Conservation (phyloP, 1,140 invertebrate genomes). For the Lepidurus packardi region DNA sequence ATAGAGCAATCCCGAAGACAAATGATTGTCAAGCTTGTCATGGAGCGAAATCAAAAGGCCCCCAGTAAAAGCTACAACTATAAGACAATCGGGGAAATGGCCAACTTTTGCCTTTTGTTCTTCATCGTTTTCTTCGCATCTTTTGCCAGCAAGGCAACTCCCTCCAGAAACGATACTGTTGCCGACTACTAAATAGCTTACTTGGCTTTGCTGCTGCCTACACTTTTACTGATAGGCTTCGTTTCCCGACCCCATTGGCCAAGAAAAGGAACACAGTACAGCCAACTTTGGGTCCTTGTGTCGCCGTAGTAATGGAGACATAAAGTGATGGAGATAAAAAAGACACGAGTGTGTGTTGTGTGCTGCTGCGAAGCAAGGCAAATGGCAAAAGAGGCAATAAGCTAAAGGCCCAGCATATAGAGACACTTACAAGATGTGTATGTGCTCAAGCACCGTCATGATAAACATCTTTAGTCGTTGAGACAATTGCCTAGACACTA, state of each 20-base stretch:
- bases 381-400: slow-evolving; percentile 15
- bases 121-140: background rate
- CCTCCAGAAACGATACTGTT: background rate
- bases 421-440: slow-evolving; percentile 16
- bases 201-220: slow-evolving; percentile 18
- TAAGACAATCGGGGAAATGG: slow-evolving; percentile 21
- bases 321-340: slow-evolving; percentile 20
- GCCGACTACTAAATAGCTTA: slow-evolving; percentile 21
- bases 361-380: slow-evolving; percentile 7
- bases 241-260: background rate
- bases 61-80: slow-evolving; percentile 3
- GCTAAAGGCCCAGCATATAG: slow-evolving; percentile 21
- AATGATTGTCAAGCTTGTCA: slow-evolving; percentile 10
- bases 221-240: slow-evolving; percentile 17
- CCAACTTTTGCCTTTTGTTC: background rate
- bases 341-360: slow-evolving; percentile 2
- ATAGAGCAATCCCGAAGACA: slow-evolving; percentile 14
- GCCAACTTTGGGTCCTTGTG: slow-evolving; percentile 1
- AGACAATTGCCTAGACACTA: slow-evolving; percentile 21
- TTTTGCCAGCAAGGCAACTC: background rate
- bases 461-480: slow-evolving; percentile 19
- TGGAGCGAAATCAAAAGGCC: slow-evolving; percentile 3
- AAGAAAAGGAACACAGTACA: background rate
- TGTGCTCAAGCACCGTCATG: slow-evolving; percentile 17
- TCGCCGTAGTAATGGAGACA: slow-evolving; percentile 21